Base-by-base conservation (phyloP, 2,888 invertebrate genomes). In the Oscheius myriophilus region DNA sequence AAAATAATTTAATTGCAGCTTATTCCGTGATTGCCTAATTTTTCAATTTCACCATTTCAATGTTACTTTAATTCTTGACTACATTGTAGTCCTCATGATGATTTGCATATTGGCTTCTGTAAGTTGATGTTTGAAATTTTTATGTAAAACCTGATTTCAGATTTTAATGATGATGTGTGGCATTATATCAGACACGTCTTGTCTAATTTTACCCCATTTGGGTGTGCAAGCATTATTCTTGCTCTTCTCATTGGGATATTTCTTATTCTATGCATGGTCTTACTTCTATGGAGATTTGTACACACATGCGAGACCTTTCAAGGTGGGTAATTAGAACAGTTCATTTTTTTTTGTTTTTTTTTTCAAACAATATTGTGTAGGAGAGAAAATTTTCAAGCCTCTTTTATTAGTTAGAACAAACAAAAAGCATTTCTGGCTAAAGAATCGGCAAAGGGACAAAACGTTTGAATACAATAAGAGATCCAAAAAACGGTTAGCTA, bases 281-380 rank as follows among this genome's bases (percentile, higher is more conserved):
- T 84, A 84, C 69, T 82, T 84, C 67, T 82, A 84, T 63, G 84
- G 79, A 26, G 84, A 84, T 66, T 64, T 84, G 12, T 77, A 82
- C 65, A 77, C 73, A 1, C 78, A 84, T 53, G 63, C 75, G 26
- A 49, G 75, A 23, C 53, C 62, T 6, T 84, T 83, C 64, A 69
- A 73, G 73, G 82, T 81, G n/a, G n/a, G n/a, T 67, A 21, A 26
- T 12, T 55, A 42, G 41, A 41, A 9, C 2, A 25, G n/a, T 26
- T 18, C n/a, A 11, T 9, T n/a, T 16, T 16, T 21, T 25, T 16
- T 25, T 3, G 33, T 6, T 6, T 6, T 33, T 3, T 6, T n/a
- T n/a, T n/a, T n/a, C n/a, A n/a, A n/a, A n/a, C n/a, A n/a, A n/a
- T n/a, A n/a, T n/a, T n/a, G n/a, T n/a, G n/a, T n/a, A n/a, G n/a